These are phyloP conservation scores for Capitella teleta DNA, from an alignment of 1,140 invertebrate species.

Conservation along the genomic window DNA sequence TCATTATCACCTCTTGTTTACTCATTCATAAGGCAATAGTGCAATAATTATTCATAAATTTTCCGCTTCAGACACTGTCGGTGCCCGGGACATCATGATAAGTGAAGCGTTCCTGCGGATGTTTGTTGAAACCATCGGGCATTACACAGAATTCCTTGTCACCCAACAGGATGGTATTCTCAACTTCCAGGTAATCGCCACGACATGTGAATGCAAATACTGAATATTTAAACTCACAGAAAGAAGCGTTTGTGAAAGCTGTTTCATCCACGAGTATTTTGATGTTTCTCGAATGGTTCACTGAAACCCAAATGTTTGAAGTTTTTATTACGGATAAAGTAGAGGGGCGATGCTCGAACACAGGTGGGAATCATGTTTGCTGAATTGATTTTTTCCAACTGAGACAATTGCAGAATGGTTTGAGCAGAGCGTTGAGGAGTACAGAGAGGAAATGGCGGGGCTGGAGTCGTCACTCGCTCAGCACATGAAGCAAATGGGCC, in stretches of 20 bases:
- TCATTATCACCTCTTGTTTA: too few species aligned
- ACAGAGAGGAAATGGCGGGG: conserved; percentile 4
- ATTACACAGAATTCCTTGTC: conserved; percentile 48
- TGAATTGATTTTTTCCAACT: not conserved
- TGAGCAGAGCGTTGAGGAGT: conserved; percentile 4
- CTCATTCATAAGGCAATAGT: too few species aligned
- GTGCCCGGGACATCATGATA: conserved; percentile 49
- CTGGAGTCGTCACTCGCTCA: not conserved
- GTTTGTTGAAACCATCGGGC: conserved; percentile 54
- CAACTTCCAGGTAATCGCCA: conserved; percentile 48
- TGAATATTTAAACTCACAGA: conserved; percentile 40
- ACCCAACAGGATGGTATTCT: conserved; percentile 42
- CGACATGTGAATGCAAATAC: not conserved
- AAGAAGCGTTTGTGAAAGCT: conserved; percentile 49
- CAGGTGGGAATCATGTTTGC: not conserved
- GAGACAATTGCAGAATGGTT: not conserved
- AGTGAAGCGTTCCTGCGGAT: conserved; percentile 56
- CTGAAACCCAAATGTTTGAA: conserved; percentile 68
- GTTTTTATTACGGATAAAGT: conserved; percentile 32
- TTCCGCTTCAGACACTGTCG: not conserved
- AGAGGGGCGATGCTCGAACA: not conserved
- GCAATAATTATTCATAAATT: too few species aligned
- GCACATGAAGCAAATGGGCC: conserved; percentile 1
- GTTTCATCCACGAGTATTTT: conserved; percentile 48
- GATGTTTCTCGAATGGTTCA: conserved; percentile 68